Conservation (phyloP, 2,888 invertebrate species). For the Euclidia mi region DNA sequence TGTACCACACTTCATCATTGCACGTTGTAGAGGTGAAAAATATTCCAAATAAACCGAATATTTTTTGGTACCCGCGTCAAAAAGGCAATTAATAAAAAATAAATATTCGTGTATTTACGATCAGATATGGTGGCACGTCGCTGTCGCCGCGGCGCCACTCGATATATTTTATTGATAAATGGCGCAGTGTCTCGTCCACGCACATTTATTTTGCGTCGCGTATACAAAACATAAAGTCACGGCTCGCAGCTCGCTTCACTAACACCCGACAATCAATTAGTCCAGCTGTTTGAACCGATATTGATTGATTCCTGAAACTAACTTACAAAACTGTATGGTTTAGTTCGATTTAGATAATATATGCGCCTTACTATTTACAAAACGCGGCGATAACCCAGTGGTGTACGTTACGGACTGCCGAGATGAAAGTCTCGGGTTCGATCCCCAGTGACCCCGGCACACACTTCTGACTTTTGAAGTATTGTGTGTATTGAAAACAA, state of each 20-base stretch:
- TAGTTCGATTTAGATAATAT: too few species aligned
- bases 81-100: conserved; percentile 2
- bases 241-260: conserved; percentile 18
- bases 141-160: conserved; percentile 10
- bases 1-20: too few species aligned
- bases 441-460: too few species aligned
- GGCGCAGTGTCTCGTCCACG: conserved; percentile 33
- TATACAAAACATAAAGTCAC: conserved; percentile 45
- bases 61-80: neutral
- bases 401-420: too few species aligned
- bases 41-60: too few species aligned
- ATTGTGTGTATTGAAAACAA: too few species aligned
- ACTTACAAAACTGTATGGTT: too few species aligned
- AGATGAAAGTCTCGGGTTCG: too few species aligned
- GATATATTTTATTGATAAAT: conserved; percentile 51
- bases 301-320: conserved; percentile 38
- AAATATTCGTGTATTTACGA: conserved; percentile 11
- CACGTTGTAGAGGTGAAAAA: too few species aligned
- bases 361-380: too few species aligned
- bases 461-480: too few species aligned
- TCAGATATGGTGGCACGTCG: conserved; percentile 16
- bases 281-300: conserved; percentile 39
- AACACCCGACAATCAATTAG: conserved; percentile 40
- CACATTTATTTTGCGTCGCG: conserved; percentile 39
- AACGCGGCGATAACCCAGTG: too few species aligned